Evolutionary conservation across 2,888 invertebrate species (phyloP), one percentile per base, ranked within the genome.

Genomic region (Megalurothrips usitatus): DNA sequence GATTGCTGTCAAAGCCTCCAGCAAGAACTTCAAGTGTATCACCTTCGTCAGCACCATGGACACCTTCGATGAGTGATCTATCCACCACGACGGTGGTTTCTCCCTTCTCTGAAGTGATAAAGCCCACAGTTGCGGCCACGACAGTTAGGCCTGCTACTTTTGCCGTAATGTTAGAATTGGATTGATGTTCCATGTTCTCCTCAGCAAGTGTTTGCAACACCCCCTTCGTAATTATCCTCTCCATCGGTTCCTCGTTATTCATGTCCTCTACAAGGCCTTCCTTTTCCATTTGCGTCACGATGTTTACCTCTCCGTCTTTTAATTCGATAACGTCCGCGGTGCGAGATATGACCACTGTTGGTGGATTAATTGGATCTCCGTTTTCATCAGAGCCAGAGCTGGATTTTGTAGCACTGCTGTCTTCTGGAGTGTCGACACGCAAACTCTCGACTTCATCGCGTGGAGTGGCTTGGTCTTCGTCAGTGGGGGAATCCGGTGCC

Each of bases 231-330:
- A 68, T 68, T 6, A 68, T 68, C 23, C 23, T n/a, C 11, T 68
- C 68, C 68, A 68, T 11, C 6, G 68, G 68, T 19, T 23, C 68
- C n/a, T n/a, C 68, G 0, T 9, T 23, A 68, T 8, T 4, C 0
- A 68, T 23, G 6, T 23, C 68, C 23, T 68, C 68, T 11, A 68
- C 68, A 4, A 68, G 68, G 11, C 68, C 68, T 11, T 68, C 68
- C 68, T 68, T 68, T 23, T 68, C 68, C 68, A 68, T 68, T 23
- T 68, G 68, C 68, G 68, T 68, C 23, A 68, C 23, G 23, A 68
- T 68, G 4, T 68, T 68, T 6, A 68, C 23, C 23, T 68, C 68
- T 3, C 68, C 23, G 68, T 68, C 68, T 23, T 68, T 68, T 11
- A 68, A 1, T 11, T 68, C 68, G 0, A 68, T 11, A 11, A 68